phyloP scores from a whole-genome alignment of 2,888 invertebrate genomes.

The Diadegma fenestrale region DNA sequence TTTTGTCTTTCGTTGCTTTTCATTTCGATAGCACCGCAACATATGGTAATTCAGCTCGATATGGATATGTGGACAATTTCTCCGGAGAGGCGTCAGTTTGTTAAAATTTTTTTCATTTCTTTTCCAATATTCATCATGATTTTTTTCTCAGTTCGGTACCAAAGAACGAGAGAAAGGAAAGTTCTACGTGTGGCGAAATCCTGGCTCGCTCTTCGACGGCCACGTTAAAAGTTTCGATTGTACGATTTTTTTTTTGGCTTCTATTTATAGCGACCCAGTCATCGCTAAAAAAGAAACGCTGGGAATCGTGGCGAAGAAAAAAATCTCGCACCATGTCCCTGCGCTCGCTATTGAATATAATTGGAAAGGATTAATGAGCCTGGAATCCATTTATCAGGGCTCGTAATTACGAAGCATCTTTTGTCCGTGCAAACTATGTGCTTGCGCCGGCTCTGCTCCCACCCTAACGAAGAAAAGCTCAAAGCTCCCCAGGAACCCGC shows the following conservation, averaged over 20 bases:
- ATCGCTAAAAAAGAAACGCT: background rate
- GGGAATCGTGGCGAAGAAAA: conserved; percentile 7
- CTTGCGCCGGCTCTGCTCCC: background rate
- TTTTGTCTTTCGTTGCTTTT: conserved; percentile 24
- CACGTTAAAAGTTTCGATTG: background rate
- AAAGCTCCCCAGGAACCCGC: conserved; percentile 22
- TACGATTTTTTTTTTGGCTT: background rate
- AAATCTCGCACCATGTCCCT: conserved; percentile 66
- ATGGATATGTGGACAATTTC: conserved; percentile 17
- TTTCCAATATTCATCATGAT: background rate
- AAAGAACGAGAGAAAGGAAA: background rate
- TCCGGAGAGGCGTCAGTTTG: background rate
- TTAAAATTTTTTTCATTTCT: background rate
- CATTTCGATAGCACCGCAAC: conserved; percentile 27
- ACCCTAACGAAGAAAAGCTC: conserved; percentile 22
- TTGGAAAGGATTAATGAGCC: conserved; percentile 84
- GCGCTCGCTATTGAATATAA: conserved; percentile 82
- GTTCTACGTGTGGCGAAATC: background rate
- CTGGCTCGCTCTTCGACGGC: background rate
- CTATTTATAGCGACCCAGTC: background rate
- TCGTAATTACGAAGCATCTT: conserved; percentile 83
- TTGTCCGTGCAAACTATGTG: conserved; percentile 1
- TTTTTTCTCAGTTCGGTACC: background rate
- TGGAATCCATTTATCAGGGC: conserved; percentile 83
- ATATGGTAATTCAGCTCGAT: conserved; percentile 61